Evolutionary conservation across 2,797 vertebrate genomes (phyloP).

Genomic region (Megaceryle alcyon): DNA sequence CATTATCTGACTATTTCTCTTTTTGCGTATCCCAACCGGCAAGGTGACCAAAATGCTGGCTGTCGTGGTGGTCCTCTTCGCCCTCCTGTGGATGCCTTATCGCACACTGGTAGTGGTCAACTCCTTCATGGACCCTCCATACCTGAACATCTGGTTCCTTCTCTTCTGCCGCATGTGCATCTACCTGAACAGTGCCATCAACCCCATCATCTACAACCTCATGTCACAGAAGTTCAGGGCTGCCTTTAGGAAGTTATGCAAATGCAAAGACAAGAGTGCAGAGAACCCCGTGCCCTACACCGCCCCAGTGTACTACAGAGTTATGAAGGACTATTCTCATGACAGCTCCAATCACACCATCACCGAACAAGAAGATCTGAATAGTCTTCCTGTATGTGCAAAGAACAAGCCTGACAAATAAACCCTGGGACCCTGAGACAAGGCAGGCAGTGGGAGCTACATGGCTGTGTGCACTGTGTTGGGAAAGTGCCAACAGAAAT

Average conservation of each 20-base stretch:
- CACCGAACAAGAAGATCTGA: slow-evolving; percentile 78
- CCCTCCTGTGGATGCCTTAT: slow-evolving; percentile 91
- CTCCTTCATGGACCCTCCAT: slow-evolving; percentile 88
- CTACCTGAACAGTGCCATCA: slow-evolving; percentile 90
- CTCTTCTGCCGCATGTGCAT: slow-evolving; percentile 91
- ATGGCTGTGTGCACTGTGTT: background rate
- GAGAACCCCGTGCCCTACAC: slow-evolving; percentile 53
- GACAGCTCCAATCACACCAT: slow-evolving; percentile 74
- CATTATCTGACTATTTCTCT: background rate
- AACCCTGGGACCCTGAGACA: background rate
- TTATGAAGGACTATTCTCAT: slow-evolving; percentile 80
- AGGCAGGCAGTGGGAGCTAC: background rate
- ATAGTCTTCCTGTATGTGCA: background rate
- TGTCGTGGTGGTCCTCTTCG: slow-evolving; percentile 87
- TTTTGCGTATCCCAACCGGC: background rate
- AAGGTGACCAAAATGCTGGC: slow-evolving; percentile 94
- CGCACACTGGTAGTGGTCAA: slow-evolving; percentile 90
- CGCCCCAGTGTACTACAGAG: slow-evolving; percentile 81
- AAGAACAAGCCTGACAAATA: slow-evolving; percentile 55
- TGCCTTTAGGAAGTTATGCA: slow-evolving; percentile 85
- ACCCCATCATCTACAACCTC: slow-evolving; percentile 90
- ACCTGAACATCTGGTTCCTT: slow-evolving; percentile 87
- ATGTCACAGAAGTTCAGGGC: slow-evolving; percentile 91
- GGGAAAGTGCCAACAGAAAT: background rate
- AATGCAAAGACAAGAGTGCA: slow-evolving; percentile 72